These are phyloP conservation scores for Takifugu flavidus DNA, from an alignment of 2,113 vertebrate genomes.

Conservation along the genomic window DNA sequence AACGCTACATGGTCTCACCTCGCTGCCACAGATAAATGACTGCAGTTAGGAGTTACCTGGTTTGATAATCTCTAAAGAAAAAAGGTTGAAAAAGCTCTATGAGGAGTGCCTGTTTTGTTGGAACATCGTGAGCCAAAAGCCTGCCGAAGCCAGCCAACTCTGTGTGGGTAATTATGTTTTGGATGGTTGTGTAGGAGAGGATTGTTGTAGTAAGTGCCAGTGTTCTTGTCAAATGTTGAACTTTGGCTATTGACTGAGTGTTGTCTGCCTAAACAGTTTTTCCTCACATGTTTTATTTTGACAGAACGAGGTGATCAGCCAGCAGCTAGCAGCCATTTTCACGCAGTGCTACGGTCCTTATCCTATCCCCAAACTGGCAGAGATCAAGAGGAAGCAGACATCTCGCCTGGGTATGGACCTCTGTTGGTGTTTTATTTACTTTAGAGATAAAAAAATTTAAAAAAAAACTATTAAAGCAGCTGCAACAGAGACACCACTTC, in stretches of 20 bases:
- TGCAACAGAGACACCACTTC: neutral
- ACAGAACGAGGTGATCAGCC: conserved; percentile 97
- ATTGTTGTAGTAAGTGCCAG: neutral
- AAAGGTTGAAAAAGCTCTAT: neutral
- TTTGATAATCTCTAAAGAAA: conserved; percentile 13
- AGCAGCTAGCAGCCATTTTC: conserved; percentile 93
- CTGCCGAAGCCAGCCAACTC: neutral
- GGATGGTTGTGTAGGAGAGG: conserved; percentile 27
- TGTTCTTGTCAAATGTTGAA: conserved; percentile 18
- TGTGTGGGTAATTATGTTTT: conserved; percentile 21
- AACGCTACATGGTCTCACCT: neutral
- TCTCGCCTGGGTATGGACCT: conserved; percentile 86
- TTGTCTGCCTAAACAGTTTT: conserved; percentile 6
- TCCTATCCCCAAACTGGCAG: conserved; percentile 93
- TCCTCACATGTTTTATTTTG: conserved; percentile 31
- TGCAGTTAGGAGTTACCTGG: too few relatives aligned
- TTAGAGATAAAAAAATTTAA: neutral
- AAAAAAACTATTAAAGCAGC: neutral
- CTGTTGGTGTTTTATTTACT: neutral
- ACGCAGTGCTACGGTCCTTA: conserved; percentile 97
- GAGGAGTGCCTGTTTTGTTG: too few relatives aligned
- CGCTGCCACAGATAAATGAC: conserved; percentile 6
- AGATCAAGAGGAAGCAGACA: conserved; percentile 94
- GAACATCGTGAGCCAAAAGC: too few relatives aligned
- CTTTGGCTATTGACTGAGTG: conserved; percentile 17